Base-by-base conservation (phyloP, 2,113 vertebrate species). In the Cygnus buccinator region DNA sequence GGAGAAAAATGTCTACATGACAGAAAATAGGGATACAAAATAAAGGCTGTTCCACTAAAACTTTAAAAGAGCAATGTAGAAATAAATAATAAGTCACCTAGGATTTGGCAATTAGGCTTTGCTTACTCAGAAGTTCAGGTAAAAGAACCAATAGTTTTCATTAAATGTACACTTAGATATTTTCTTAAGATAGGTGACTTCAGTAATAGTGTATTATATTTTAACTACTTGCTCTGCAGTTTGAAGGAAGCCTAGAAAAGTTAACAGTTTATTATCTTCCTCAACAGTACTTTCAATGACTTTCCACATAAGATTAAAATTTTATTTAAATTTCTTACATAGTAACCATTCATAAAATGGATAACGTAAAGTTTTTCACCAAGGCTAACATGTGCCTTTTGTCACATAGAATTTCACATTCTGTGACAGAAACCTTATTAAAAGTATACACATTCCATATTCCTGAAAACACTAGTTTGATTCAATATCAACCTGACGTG, bases 401-500 rank as follows among this genome's bases (percentile, higher is more conserved):
- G 83, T 93, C 90, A 95, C 46, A n/a, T 13, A n/a, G 17, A 70
- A 94, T 92, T 93, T 81, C 62, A 70, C n/a, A 58, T 77, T 77
- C 80, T 77, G 1, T 90, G 59, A 89, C 46, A 74, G 76, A 92
- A 89, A 83, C 19, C 16, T 71, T 77, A 90, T 77, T 77, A 90
- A 80, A 94, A 92, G 9, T 66, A 80, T 80, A 83, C 44, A 84
- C 13, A 55, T 58, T 48, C 41, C 59, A 2, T 88, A 55, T 75
- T 84, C 37, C 22, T 39, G 57, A 52, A 89, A 90, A 63, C 6
- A 66, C 3, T 55, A 57, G 26, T 84, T 65, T 94, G 46, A 82
- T 85, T 75, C 25, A 78, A 1, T 76, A 90, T 75, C 35, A 82
- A 65, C 5, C 25, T 93, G 75, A 93, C 48, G 48, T 48, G 20